phyloP scores from a whole-genome alignment of 2,888 invertebrate species.

The Synergus umbraculus region DNA sequence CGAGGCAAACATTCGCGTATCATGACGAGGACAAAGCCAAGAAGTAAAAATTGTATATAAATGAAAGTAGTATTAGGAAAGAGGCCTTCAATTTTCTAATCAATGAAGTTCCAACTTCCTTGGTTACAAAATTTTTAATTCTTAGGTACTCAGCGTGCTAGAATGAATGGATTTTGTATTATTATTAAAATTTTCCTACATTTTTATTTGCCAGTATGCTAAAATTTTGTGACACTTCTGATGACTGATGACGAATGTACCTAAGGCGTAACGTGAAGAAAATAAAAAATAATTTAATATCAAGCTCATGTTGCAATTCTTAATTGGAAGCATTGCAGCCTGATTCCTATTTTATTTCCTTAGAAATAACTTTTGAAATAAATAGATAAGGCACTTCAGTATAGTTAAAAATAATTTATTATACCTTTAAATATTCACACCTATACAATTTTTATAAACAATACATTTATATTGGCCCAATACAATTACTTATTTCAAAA shows the following conservation, averaged over 20 bases:
- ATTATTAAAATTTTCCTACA: constrained; percentile 27
- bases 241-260: constrained; percentile 68
- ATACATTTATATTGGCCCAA: not conserved
- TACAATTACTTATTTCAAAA: too few relatives aligned
- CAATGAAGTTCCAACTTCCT: not conserved
- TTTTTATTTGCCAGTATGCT: constrained; percentile 61
- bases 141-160: constrained; percentile 42
- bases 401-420: not conserved
- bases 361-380: not conserved
- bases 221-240: constrained; percentile 57
- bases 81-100: constrained; percentile 5
- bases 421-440: not conserved
- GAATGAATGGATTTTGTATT: constrained; percentile 49
- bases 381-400: not conserved
- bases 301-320: not conserved
- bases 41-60: constrained; percentile 55
- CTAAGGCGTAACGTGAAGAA: constrained; percentile 61
- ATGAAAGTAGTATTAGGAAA: constrained; percentile 67
- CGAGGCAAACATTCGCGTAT: not conserved
- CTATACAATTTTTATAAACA: not conserved
- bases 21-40: not conserved
- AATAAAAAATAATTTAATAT: constrained; percentile 66
- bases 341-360: not conserved
- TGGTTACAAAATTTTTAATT: constrained; percentile 15
- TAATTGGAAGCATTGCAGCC: not conserved